Evolutionary conservation across 2,113 vertebrate genomes (phyloP).

Genomic region (Sceloporus tristichus): DNA sequence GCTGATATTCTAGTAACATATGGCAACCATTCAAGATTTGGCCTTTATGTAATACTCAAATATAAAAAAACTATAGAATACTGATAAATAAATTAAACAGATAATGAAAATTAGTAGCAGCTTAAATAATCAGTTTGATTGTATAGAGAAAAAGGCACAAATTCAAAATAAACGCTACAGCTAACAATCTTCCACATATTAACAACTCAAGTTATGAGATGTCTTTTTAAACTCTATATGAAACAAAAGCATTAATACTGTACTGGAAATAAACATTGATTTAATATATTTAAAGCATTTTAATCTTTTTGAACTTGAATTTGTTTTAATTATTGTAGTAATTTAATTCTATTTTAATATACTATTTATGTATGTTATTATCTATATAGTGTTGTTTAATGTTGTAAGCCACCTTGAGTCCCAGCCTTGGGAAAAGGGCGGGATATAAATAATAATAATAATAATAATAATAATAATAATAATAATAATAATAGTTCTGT

Average conservation of each 20-base stretch:
- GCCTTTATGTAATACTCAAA: not conserved
- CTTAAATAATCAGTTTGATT: not conserved
- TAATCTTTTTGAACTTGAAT: too few relatives aligned
- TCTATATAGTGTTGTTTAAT: too few relatives aligned
- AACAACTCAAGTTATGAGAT: not conserved
- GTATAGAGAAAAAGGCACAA: not conserved
- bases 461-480: too few relatives aligned
- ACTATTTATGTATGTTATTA: too few relatives aligned
- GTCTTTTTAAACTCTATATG: not conserved
- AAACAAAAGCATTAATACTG: not conserved
- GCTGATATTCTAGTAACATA: not conserved
- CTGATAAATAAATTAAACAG: not conserved
- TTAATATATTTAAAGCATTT: too few relatives aligned
- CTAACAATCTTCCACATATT: too few relatives aligned
- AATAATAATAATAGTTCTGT: not conserved
- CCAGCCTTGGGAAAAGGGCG: too few relatives aligned
- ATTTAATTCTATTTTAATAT: too few relatives aligned
- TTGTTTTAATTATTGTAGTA: too few relatives aligned
- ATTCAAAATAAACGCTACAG: not conserved
- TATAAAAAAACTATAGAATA: not conserved
- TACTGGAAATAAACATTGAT: not conserved
- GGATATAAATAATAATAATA: too few relatives aligned
- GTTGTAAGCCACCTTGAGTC: too few relatives aligned
- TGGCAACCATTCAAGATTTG: slow-evolving; percentile 3
- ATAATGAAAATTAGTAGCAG: not conserved